These are phyloP conservation scores for Trileptium ribeirensis DNA, from an alignment of 2,888 invertebrate species.

Conservation along the genomic window DNA sequence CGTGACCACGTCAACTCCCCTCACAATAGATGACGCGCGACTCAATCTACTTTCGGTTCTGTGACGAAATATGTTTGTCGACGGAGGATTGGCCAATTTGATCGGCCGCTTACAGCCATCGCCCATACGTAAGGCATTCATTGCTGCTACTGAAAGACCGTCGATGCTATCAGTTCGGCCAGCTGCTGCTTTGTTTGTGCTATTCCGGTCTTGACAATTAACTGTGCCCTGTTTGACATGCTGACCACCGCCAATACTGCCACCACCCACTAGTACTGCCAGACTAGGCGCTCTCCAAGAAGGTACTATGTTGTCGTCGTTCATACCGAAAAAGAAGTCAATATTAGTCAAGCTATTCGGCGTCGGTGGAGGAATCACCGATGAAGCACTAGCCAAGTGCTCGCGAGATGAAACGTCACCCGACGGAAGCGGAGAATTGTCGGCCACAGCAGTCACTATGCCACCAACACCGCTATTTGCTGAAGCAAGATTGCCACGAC, in stretches of 20 bases:
- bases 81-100: not conserved
- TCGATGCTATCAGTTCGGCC: not conserved
- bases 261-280: not conserved
- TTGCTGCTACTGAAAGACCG: not conserved
- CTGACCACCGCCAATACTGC: too few species aligned
- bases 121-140: not conserved
- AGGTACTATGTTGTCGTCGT: not conserved
- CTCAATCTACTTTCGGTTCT: not conserved
- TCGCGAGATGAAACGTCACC: not conserved
- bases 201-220: not conserved
- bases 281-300: not conserved
- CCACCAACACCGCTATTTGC: too few species aligned
- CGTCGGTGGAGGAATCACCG: not conserved
- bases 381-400: not conserved
- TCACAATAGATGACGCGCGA: not conserved
- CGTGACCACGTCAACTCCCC: not conserved
- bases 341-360: not conserved
- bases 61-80: too few species aligned
- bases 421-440: too few species aligned
- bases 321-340: not conserved
- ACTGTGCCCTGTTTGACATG: not conserved
- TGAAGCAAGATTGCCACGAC: too few species aligned
- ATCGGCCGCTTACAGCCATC: not conserved
- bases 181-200: not conserved
- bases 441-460: too few species aligned